Evolutionary conservation across 2,113 vertebrate species (phyloP), one percentile per base, ranked within the genome.

Genomic region (Myxocyprinus asiaticus): DNA sequence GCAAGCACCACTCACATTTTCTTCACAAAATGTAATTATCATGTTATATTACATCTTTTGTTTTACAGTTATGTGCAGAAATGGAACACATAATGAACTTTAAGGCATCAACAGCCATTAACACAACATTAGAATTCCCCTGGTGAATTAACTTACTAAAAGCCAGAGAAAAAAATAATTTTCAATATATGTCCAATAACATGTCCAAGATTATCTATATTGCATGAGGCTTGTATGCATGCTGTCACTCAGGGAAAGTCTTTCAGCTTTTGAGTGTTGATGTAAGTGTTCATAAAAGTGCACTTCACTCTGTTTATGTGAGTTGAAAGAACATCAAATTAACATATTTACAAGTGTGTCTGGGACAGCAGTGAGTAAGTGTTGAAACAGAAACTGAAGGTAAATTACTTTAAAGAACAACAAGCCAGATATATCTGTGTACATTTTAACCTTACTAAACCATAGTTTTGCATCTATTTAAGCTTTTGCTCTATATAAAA

Each of bases 201-300:
- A 58, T n/a, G 42, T 71, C 47, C 15, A 45, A 17, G 14, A n/a
- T 8, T n/a, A 61, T 61, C 56, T 61, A 45, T 61, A 2, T 11
- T 70, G 9, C 70, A n/a, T n/a, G n/a, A n/a, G n/a, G n/a, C n/a
- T n/a, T n/a, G n/a, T n/a, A n/a, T n/a, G n/a, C 42, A 9, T 43
- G 59, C n/a, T 61, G 70, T 61, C 70, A 22, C 70, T 61, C 9
- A 11, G 6, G 43, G 56, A 72, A 55, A 5, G 67, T 51, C 15
- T 69, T 33, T 69, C n/a, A 69, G 50, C 22, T 8, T 69, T 5
- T n/a, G 4, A 45, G 63, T 65, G 51, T 70, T 15, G 50, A 6
- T 72, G 55, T 72, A 22, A 72, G 70, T 59, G 70, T 43, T 72
- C 70, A 59, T 56, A 80, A 67, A 51, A 61, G 75, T 56, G 51